Evolutionary conservation across 2,888 invertebrate species (phyloP).

Genomic region (Pardosa pseudoannulata): DNA sequence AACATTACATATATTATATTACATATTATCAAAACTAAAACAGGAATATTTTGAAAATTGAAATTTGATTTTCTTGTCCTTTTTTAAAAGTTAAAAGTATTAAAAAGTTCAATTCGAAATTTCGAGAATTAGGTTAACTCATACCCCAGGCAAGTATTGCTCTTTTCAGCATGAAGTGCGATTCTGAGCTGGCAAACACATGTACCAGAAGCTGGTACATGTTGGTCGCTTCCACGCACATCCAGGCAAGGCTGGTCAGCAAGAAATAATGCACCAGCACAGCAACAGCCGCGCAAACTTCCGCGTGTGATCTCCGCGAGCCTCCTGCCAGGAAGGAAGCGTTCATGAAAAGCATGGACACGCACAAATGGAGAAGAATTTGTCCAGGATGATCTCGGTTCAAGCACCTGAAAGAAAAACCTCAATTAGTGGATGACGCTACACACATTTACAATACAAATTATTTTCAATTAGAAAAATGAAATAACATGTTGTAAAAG

Average conservation of each 20-base stretch:
- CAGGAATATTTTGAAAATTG: too few relatives aligned
- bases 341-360: conserved; percentile 79
- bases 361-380: conserved; percentile 79
- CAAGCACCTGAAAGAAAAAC: conserved; percentile 77
- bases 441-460: too few relatives aligned
- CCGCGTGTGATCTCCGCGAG: conserved; percentile 74
- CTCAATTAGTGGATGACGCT: too few relatives aligned
- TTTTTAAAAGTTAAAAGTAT: too few relatives aligned
- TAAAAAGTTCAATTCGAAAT: too few relatives aligned
- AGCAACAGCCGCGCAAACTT: conserved; percentile 77
- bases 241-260: conserved; percentile 79
- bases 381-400: conserved; percentile 79
- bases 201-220: conserved; percentile 80
- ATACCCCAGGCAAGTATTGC: conserved; percentile 80
- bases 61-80: too few relatives aligned
- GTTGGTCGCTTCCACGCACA: conserved; percentile 79
- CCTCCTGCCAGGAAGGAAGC: conserved; percentile 78
- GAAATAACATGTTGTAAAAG: too few relatives aligned
- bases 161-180: conserved; percentile 79
- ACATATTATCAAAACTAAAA: too few relatives aligned
- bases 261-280: conserved; percentile 79
- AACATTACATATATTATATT: too few relatives aligned
- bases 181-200: conserved; percentile 79
- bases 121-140: conserved; percentile 25
- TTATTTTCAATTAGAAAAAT: too few relatives aligned